These are phyloP conservation scores for Epizoanthus illoricatus DNA, from an alignment of 92 coral and sea anemone genomes.

Conservation along the genomic window DNA sequence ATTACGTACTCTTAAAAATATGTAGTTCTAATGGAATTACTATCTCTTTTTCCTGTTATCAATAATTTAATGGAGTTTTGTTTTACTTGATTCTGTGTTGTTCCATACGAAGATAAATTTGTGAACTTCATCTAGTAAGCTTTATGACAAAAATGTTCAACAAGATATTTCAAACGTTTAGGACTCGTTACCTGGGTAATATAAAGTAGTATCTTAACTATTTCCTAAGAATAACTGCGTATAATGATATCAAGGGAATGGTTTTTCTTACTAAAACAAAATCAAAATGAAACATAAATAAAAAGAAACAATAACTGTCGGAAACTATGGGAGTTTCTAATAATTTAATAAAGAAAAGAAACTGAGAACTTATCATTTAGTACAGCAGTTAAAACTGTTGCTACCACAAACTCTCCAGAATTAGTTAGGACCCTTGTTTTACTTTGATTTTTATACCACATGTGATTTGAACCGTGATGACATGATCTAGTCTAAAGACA, in stretches of 20 bases:
- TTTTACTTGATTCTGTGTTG: not conserved
- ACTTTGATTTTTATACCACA: not conserved
- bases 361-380: no score
- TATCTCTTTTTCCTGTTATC: not conserved
- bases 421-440: not conserved
- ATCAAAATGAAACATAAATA: no score
- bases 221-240: not conserved
- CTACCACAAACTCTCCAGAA: not conserved
- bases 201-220: not conserved
- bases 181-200: not conserved
- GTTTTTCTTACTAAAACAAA: no score
- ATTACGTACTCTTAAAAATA: not conserved
- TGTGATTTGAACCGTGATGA: conserved; percentile 7
- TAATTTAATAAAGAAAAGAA: no score
- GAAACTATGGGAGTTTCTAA: no score
- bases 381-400: not conserved
- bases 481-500: no score
- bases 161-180: not conserved
- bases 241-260: no score
- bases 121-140: not conserved
- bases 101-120: not conserved
- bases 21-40: not conserved
- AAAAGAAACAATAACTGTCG: no score
- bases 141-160: not conserved
- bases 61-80: not conserved